These are phyloP conservation scores for Dermatophagoides farinae DNA, from an alignment of 1,140 invertebrate species.

Conservation along the genomic window DNA sequence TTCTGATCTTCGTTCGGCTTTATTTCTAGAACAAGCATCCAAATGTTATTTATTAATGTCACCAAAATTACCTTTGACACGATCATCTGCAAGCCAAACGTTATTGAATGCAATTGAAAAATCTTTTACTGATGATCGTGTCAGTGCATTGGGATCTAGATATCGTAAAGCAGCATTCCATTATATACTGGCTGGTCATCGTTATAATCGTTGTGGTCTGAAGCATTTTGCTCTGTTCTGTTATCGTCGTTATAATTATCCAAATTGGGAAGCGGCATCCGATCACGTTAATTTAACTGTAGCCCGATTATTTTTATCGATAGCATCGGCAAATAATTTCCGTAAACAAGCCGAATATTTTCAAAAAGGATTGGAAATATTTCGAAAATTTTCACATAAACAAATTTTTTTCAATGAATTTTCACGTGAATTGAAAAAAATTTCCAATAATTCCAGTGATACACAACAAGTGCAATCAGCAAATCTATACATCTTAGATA, in stretches of 20 bases:
- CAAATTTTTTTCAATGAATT: conserved; percentile 13
- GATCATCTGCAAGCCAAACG: not conserved
- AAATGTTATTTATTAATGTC: conserved; percentile 62
- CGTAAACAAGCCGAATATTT: not conserved
- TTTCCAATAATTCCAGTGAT: not conserved
- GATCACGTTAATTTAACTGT: conserved; percentile 15
- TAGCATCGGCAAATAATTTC: not conserved
- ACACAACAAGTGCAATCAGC: not conserved
- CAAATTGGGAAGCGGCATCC: conserved; percentile 9
- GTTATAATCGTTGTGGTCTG: conserved; percentile 70
- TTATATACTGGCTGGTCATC: conserved; percentile 77
- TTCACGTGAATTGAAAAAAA: conserved; percentile 12
- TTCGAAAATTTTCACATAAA: conserved; percentile 1
- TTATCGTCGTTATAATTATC: conserved; percentile 31
- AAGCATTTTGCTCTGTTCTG: conserved; percentile 68
- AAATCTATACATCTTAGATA: not conserved
- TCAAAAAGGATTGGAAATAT: not conserved
- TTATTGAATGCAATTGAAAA: not conserved
- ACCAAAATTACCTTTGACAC: conserved; percentile 21
- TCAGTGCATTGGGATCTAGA: conserved; percentile 31
- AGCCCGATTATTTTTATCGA: conserved; percentile 5
- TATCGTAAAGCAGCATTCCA: conserved; percentile 91
- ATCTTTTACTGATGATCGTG: not conserved
- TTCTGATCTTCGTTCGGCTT: conserved; percentile 52
- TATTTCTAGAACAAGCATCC: conserved; percentile 82